Conservation (phyloP, 2,797 vertebrate species). For the Schizothorax lantsangensis region DNA sequence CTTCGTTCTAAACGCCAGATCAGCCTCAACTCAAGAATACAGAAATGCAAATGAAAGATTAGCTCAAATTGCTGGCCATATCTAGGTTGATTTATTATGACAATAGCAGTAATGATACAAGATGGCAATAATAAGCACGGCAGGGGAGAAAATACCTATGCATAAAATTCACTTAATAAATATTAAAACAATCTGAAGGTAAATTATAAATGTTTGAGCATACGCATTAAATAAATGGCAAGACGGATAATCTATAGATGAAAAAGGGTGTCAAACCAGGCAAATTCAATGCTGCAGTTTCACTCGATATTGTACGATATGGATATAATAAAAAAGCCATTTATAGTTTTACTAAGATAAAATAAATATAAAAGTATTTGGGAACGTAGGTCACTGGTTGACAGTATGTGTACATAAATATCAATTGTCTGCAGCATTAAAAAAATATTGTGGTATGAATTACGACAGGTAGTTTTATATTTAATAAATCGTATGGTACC, state of each 20-base stretch:
- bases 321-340: not conserved
- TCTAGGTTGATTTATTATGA: not conserved
- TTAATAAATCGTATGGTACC: not conserved
- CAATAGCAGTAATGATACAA: not conserved
- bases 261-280: not conserved
- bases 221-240: not conserved
- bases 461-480: not conserved
- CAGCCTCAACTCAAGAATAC: not conserved
- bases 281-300: not conserved
- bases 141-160: not conserved
- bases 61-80: not conserved
- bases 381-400: not conserved
- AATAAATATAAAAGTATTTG: not conserved
- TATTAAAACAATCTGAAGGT: not conserved
- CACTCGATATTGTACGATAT: not conserved
- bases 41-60: not conserved
- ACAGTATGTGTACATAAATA: not conserved
- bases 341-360: not conserved
- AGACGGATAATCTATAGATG: not conserved
- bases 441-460: not conserved
- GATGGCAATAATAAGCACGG: not conserved
- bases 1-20: not conserved
- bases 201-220: not conserved
- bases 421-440: not conserved
- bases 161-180: not conserved